Evolutionary conservation across 2,113 vertebrate genomes (phyloP), one percentile per base, ranked within the genome.

Genomic region (Cyprinus carpio): DNA sequence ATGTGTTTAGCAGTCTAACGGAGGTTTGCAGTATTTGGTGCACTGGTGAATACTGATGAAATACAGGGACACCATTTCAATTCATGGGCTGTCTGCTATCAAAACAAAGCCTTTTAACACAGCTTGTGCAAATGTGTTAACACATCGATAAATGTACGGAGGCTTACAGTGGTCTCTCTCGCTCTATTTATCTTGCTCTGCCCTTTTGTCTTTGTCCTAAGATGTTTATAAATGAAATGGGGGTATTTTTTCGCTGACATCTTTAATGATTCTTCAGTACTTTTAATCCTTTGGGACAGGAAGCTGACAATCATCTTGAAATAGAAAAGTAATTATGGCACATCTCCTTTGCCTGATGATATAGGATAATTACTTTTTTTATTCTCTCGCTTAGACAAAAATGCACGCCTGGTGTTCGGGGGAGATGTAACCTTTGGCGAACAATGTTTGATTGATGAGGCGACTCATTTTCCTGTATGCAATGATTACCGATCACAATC

Each of bases 311-410:
- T 93, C 89, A 90, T 87, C 84, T 90, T 90, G 77, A 91, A 88
- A 91, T 27, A 88, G 87, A 87, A 91, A 88, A 49, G 91, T 92
- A 94, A 94, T 94, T 92, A 94, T 93, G 92, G 92, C 90, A 91
- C 85, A 89, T 92, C 92, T 94, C 89, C 91, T 92, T 91, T 93
- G 89, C 89, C 89, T 93, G 92, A 93, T 94, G 92, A 94, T 94
- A 93, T 93, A 95, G 92, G 93, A 94, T 94, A 95, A 95, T 95
- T 94, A 93, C 91, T 93, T 94, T 94, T 40, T 86, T 94, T 92
- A 94, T 95, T 93, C 89, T 85, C 83, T 84, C 29, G 75, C 92
- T 88, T 83, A 87, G 87, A 91, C 89, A 87, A 81, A 87, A 94
- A 91, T 27, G 23, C 89, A 91, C 77, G 84, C 91, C 93, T 90